Base-by-base conservation (phyloP, 2,888 invertebrate species). In the Orthonychiurus folsomi region DNA sequence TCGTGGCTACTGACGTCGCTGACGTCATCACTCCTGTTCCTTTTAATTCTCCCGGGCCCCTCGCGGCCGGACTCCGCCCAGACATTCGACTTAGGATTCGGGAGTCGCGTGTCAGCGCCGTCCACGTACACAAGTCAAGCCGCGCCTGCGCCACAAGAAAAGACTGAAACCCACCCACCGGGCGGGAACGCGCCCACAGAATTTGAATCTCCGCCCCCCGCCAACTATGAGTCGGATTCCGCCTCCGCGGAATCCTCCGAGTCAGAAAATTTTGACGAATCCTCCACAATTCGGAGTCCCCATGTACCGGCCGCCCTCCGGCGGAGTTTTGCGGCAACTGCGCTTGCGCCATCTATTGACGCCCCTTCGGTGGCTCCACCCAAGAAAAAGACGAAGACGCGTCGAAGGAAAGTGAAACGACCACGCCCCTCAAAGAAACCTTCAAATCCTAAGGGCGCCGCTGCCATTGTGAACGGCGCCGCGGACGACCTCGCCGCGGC, bases 401-500 rank as follows among this genome's bases (percentile, higher is more conserved):
- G 52, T 12, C 5, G 52, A 23, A 52, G 52, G n/a, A 52, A 52
- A 52, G 52, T 52, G 9, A 52, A 52, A 23, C 5, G 52, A 23
- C 52, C 52, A 52, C 15, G 12, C 48, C 12, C 12, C 15, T 37
- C 37, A 37, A 37, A 37, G 15, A 52, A 52, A 23, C 5, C 9
- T 3, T 50, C 59, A 25, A 59, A 48, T 24, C 23, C 50, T 2
- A 59, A 59, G 37, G 3, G 28, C 9, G 25, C 50, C 5, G 37
- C 37, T 37, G 9, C 37, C 5, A 37, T 37, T 37, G 59, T 50
- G 3, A 66, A 68, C 54, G 27, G 64, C 15, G 68, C 64, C 23
- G 15, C 15, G 21, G 59, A 59, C 5, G 67, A 68, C 54, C 37
- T 65, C 15, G 68, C 64, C 23, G 15, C 15, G 21, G 47, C 62